Evolutionary conservation across 2,113 vertebrate species (phyloP).

Genomic region (Calyptommatus sinebrachiatus): DNA sequence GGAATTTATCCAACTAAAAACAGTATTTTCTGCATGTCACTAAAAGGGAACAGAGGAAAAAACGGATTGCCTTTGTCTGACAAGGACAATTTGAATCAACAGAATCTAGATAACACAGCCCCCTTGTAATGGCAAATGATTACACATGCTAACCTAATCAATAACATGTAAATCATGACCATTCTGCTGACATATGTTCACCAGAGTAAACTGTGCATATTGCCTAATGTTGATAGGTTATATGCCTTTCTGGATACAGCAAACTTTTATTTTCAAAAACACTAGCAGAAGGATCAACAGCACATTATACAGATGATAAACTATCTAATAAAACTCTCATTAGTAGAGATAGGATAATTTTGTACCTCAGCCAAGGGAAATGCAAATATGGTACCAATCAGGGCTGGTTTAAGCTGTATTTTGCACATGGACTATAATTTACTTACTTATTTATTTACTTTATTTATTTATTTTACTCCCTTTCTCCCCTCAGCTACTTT

Average conservation of each 20-base stretch:
- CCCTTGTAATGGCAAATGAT: slow-evolving; percentile 5
- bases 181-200: slow-evolving; percentile 45
- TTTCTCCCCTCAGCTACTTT: too few relatives aligned
- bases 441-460: too few relatives aligned
- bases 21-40: neutral
- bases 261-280: too few relatives aligned
- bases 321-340: too few relatives aligned
- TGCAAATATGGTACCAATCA: too few relatives aligned
- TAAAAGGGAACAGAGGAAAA: neutral
- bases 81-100: neutral
- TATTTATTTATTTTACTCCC: too few relatives aligned
- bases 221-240: slow-evolving; percentile 22
- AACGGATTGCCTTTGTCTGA: neutral
- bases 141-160: slow-evolving; percentile 18
- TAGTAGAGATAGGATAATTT: too few relatives aligned
- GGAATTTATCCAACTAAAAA: neutral
- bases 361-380: too few relatives aligned
- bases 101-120: slow-evolving; percentile 3
- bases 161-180: slow-evolving; percentile 54
- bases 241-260: neutral
- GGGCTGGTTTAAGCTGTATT: too few relatives aligned
- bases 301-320: too few relatives aligned
- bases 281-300: too few relatives aligned
- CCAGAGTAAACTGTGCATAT: neutral
- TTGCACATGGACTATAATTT: too few relatives aligned